Evolutionary conservation across 2,888 invertebrate species (phyloP).

Genomic region (Lasiommata megera): DNA sequence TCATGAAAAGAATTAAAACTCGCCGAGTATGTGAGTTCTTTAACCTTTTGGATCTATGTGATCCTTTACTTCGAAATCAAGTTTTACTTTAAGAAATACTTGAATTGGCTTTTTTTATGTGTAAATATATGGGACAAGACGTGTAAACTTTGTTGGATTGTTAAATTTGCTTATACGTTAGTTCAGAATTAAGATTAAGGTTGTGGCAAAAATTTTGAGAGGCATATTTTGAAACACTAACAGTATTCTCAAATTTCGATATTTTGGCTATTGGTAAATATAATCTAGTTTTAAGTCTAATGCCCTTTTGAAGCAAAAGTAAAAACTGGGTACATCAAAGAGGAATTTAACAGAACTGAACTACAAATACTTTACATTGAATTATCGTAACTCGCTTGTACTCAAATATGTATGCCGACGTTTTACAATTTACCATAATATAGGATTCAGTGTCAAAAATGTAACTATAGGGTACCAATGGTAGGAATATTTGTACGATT

Average conservation of each 20-base stretch:
- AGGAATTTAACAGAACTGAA: constrained; percentile 38
- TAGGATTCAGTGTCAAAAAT: constrained; percentile 70
- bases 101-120: constrained; percentile 22
- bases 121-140: constrained; percentile 20
- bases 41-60: constrained; percentile 3
- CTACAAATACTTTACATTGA: constrained; percentile 26
- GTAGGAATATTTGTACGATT: constrained; percentile 52
- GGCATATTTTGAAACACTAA: constrained; percentile 76
- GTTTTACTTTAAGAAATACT: constrained; percentile 3
- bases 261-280: constrained; percentile 65
- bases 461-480: constrained; percentile 73
- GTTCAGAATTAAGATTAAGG: constrained; percentile 60
- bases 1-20: constrained; percentile 51
- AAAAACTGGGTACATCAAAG: constrained; percentile 37
- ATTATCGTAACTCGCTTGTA: constrained; percentile 32
- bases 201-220: constrained; percentile 77
- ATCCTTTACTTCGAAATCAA: not conserved
- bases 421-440: constrained; percentile 43
- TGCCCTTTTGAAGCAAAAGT: constrained; percentile 40
- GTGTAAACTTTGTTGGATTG: constrained; percentile 60
- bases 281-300: constrained; percentile 61
- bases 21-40: not conserved
- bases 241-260: constrained; percentile 63
- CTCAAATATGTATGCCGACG: constrained; percentile 39
- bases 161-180: constrained; percentile 65